A percentile compares a stretch with the other conserved stretches of the same genome.
Evolutionary conservation across 2,113 vertebrate genomes (phyloP).

Genomic region (Ochotona curzoniae): DNA sequence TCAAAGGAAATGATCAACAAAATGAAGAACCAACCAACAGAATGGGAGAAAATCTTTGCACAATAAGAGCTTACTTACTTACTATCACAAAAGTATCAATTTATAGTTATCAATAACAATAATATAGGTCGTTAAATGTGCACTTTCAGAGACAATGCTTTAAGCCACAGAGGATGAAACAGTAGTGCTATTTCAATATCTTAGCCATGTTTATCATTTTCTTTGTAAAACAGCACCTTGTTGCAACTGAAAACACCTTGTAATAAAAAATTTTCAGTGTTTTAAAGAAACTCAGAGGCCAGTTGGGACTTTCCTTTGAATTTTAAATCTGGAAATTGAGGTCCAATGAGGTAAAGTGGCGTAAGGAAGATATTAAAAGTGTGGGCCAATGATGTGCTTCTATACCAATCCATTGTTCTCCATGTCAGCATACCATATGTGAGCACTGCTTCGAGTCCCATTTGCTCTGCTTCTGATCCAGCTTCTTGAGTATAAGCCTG

Average conservation of each 20-base stretch:
- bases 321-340: constrained; percentile 10
- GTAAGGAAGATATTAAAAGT: not conserved
- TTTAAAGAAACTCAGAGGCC: not conserved
- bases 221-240: not conserved
- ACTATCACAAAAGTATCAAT: not conserved
- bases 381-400: too few species aligned
- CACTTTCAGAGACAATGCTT: not conserved
- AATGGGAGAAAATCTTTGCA: too few species aligned
- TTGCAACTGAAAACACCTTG: not conserved
- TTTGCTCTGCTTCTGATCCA: too few species aligned
- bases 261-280: not conserved
- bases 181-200: not conserved
- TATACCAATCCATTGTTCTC: too few species aligned
- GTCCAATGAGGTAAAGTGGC: not conserved
- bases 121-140: not conserved
- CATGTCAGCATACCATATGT: too few species aligned
- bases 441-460: too few species aligned
- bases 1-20: too few species aligned
- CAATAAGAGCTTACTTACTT: not conserved
- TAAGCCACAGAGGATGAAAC: not conserved
- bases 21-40: too few species aligned
- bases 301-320: not conserved
- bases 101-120: not conserved
- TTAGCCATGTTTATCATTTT: not conserved
- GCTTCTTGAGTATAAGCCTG: too few species aligned